phyloP scores from a whole-genome alignment of 2,797 vertebrate species.

The Hyperoplus immaculatus region DNA sequence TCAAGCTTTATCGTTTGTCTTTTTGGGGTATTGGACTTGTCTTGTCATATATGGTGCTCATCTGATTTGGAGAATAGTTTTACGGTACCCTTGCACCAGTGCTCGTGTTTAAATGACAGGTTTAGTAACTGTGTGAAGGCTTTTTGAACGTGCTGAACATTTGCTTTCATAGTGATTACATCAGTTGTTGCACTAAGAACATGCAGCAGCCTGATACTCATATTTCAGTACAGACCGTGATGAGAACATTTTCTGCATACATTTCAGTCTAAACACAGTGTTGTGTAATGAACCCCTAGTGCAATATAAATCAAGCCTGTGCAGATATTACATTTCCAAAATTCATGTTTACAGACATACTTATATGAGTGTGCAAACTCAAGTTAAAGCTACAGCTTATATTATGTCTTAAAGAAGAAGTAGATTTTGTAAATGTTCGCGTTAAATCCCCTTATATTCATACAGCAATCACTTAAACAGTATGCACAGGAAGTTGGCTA shows the following conservation, averaged over 20 bases:
- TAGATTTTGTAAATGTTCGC: too few species aligned
- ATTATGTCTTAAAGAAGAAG: neutral
- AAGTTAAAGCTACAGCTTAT: neutral
- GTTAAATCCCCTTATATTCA: too few species aligned
- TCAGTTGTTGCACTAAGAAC: neutral
- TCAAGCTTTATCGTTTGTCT: constrained; percentile 26
- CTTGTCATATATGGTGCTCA: too few species aligned
- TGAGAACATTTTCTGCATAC: constrained; percentile 2
- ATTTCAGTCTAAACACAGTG: constrained; percentile 1
- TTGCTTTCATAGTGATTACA: neutral
- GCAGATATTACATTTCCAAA: neutral
- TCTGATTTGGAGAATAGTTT: neutral
- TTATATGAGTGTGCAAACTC: neutral
- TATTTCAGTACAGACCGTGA: neutral
- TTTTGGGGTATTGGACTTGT: neutral
- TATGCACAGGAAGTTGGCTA: too few species aligned
- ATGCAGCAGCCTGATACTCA: neutral
- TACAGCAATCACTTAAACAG: too few species aligned
- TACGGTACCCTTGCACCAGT: neutral
- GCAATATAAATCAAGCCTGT: neutral
- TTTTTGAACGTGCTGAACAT: neutral
- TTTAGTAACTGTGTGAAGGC: neutral
- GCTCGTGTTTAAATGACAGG: neutral
- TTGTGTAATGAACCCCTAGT: constrained; percentile 1
- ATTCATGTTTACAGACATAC: neutral